A percentile compares a stretch with the other conserved stretches of the same genome.
These are phyloP conservation scores for Sceloporus undulatus DNA, from an alignment of 2,113 vertebrate species.

Conservation along the genomic window DNA sequence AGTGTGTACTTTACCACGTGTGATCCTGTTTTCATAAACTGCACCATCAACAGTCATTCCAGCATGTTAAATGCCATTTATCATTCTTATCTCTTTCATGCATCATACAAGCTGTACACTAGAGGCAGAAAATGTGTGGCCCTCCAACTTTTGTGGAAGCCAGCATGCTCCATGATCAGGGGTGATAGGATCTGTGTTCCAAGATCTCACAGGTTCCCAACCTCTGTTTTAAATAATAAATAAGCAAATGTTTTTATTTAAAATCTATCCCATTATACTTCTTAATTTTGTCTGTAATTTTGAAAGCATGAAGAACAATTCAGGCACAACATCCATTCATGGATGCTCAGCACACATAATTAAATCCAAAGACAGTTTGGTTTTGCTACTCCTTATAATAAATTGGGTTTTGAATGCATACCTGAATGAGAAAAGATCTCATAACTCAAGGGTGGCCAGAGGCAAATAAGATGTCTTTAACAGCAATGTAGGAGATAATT, in stretches of 20 bases:
- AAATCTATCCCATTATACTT: not conserved
- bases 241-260: not conserved
- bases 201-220: not conserved
- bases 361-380: not conserved
- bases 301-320: not conserved
- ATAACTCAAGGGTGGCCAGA: not conserved
- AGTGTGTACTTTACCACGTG: too few relatives aligned
- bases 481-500: not conserved
- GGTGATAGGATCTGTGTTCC: not conserved
- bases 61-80: not conserved
- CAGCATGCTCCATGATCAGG: not conserved
- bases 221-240: not conserved
- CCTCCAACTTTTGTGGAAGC: not conserved
- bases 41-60: not conserved
- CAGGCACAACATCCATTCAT: not conserved
- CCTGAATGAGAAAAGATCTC: not conserved
- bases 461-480: not conserved
- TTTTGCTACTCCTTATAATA: not conserved
- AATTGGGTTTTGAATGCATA: not conserved
- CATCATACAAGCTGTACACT: not conserved
- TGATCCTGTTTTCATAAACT: too few relatives aligned
- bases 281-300: not conserved
- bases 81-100: not conserved
- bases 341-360: not conserved
- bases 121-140: not conserved